Evolutionary conservation across 2,888 invertebrate species (phyloP), one percentile per base, ranked within the genome.

Genomic region (Carabus problematicus): DNA sequence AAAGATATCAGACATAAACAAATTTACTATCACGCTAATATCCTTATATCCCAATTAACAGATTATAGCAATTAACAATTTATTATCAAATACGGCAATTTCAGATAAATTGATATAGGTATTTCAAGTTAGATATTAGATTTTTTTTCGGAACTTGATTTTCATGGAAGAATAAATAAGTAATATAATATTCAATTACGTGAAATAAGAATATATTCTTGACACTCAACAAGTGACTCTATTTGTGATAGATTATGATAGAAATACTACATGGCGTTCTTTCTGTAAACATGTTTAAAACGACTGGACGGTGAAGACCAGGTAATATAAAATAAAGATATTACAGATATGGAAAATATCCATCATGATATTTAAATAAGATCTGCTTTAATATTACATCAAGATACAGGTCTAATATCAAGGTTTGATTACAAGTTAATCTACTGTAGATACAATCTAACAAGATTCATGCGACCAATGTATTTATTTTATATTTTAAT

Each of bases 281-380:
- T n/a, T n/a, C n/a, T 45, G n/a, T 14, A 45, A 45, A 45, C 45
- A 14, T 45, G 29, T 29, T 29, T 29, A 6, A 29, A 3, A 29
- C 29, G 2, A 29, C 29, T 29, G 29, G 6, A 29, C 3, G 6
- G 14, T 12, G 7, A 45, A 45, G 14, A 12, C 45, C 7, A 45
- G 45, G 3, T 45, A 12, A 45, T 45, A 12, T 6, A 45, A 45
- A 45, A 6, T 45, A 45, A 45, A 45, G 14, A 45, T 12, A 45
- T 12, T 12, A 45, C 11, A 45, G 14, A 11, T 45, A 12, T 45
- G 29, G 29, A 29, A 29, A 12, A 45, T 45, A 12, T 62, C 40
- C 52, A 52, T 62, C 62, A 62, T 12, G 18, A 42, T 54, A 63
- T 63, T 63, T 54, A 63, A 63, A 63, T 63, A 63, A 54, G 54